Evolutionary conservation across 1,140 invertebrate genomes (phyloP).

Genomic region (Drosophila lowei): DNA sequence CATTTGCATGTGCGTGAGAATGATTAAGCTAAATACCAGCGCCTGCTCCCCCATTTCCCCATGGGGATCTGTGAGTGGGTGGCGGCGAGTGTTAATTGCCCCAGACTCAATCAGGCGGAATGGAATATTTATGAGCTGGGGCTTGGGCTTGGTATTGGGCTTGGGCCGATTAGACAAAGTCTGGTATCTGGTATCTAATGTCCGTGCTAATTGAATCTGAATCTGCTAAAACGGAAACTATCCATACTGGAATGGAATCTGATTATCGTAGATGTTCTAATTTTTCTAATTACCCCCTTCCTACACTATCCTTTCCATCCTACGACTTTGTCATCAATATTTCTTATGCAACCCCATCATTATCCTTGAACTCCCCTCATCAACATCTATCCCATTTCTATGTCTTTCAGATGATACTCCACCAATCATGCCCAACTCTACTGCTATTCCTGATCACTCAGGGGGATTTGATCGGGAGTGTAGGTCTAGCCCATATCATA

Average conservation of each 20-base stretch:
- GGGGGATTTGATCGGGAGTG: background rate
- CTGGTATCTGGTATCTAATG: constrained; percentile 7
- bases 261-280: no score
- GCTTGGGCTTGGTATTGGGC: no score
- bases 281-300: no score
- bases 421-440: background rate
- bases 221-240: constrained; percentile 16
- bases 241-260: no score
- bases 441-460: constrained; percentile 14
- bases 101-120: constrained; percentile 54
- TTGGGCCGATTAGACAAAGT: constrained; percentile 40
- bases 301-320: no score
- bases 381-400: background rate
- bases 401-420: constrained; percentile 55
- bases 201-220: constrained; percentile 36
- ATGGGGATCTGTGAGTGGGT: constrained; percentile 43
- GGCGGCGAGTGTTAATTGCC: constrained; percentile 66
- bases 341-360: no score
- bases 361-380: background rate
- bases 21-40: constrained; percentile 66
- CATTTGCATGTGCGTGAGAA: constrained; percentile 69
- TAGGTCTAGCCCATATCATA: constrained; percentile 16
- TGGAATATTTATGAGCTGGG: constrained; percentile 69
- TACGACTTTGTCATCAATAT: background rate
- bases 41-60: constrained; percentile 11